Evolutionary conservation across 1,140 invertebrate species (phyloP), one percentile per base, ranked within the genome.

Genomic region (Nasonia giraulti): DNA sequence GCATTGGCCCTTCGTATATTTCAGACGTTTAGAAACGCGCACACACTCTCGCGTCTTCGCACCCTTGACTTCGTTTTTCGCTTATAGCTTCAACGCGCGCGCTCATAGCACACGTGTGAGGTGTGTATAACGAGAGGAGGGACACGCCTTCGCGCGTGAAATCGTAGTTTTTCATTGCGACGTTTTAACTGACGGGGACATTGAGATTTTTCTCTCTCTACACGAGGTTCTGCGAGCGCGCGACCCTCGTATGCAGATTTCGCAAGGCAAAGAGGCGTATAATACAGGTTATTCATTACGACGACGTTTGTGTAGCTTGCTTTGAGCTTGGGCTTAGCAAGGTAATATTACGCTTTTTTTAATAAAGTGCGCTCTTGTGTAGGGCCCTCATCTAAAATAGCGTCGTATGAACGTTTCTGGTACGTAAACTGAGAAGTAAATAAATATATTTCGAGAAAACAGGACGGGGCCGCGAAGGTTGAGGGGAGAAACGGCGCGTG

Each of bases 51-150:
- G 86, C 86, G 83, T 79, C 82, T 86, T 87, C 85, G 80, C 87
- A 89, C 86, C 88, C 88, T 90, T 90, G 89, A 90, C 88, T 90
- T 87, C 87, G 83, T 88, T 90, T 71, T 31, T 62, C 55, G 7
- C 55, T 31, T 71, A 31, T 71, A 71, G 23, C 69, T 12, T 71
- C 17, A 33, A 71, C 31, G 68, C 68, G 1, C 68, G 68, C 23
- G 23, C 17, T 27, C 1, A 27, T 27, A 27, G 11, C 23, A 74
- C 10, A 27, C 31, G 33, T 33, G 11, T 6, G 68, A 1, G n/a
- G 11, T 69, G 33, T 31, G 4, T 71, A 10, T 71, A 71, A 71
- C 69, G 55, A 62, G 55, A 62, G 55, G 55, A 62, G 55, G 55
- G 55, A 62, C 55, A 62, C 20, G 20, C 55, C 55, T 62, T 20